A percentile compares a stretch with the other conserved stretches of the same genome.
Conservation (phyloP, 2,113 vertebrate genomes). For the Opisthocomus hoazin region DNA sequence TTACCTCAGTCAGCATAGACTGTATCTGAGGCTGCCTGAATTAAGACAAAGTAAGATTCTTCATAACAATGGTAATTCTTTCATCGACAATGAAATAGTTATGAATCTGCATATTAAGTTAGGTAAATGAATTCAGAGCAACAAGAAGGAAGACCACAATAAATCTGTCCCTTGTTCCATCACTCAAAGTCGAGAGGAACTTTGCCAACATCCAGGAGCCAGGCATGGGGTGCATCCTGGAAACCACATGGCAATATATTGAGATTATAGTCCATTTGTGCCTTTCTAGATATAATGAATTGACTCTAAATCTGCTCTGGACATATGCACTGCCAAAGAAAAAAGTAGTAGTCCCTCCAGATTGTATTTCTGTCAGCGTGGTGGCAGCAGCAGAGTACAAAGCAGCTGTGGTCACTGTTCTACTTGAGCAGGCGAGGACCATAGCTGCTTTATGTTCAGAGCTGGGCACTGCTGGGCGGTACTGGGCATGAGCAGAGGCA, state of each 20-base stretch:
- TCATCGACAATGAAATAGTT: not conserved
- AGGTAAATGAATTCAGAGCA: not conserved
- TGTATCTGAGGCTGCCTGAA: not conserved
- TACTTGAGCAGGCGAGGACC: not conserved
- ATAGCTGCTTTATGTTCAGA: not conserved
- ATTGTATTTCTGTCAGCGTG: not conserved
- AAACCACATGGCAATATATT: not conserved
- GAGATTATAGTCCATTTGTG: not conserved
- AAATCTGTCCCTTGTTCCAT: not conserved
- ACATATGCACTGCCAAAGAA: not conserved
- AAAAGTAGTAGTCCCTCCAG: not conserved
- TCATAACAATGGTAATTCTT: not conserved
- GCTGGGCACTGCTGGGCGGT: not conserved
- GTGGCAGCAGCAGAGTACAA: not conserved
- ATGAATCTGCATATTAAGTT: not conserved
- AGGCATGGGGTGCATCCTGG: not conserved
- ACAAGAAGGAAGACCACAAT: not conserved
- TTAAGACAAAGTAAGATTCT: not conserved
- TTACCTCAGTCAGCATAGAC: not conserved
- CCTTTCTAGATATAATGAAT: not conserved
- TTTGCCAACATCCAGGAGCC: not conserved
- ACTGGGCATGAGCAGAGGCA: not conserved
- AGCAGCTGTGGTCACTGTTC: not conserved
- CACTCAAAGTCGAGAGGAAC: rapidly evolving
- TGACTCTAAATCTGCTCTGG: not conserved